phyloP scores from a whole-genome alignment of 2,797 vertebrate genomes.

The Acipenser ruthenus region DNA sequence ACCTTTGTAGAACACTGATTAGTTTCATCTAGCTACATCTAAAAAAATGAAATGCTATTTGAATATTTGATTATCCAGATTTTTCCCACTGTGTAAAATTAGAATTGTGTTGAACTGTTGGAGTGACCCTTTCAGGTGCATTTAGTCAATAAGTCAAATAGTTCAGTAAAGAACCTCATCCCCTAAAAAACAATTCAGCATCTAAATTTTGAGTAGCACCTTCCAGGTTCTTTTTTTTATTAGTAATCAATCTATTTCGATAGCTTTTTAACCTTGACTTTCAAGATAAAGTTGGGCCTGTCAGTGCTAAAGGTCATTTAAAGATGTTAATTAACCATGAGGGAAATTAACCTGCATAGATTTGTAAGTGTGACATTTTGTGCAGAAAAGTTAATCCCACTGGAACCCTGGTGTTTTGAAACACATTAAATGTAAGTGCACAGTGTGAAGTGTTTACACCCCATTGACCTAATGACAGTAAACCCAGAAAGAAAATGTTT shows the following conservation, averaged over 20 bases:
- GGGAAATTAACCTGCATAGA: slow-evolving; percentile 69
- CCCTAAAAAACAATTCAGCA: not conserved
- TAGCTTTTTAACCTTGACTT: slow-evolving; percentile 71
- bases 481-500: too few species aligned
- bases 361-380: slow-evolving; percentile 65
- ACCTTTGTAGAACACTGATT: too few species aligned
- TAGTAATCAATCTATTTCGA: slow-evolving; percentile 65
- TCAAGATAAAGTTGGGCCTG: slow-evolving; percentile 71
- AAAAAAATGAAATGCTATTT: too few species aligned
- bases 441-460: not conserved
- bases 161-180: too few species aligned
- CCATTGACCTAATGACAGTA: too few species aligned
- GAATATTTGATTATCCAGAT: too few species aligned
- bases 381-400: slow-evolving; percentile 47
- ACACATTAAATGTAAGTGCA: too few species aligned
- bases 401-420: slow-evolving; percentile 34
- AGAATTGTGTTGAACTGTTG: too few species aligned
- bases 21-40: too few species aligned
- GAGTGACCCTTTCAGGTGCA: too few species aligned
- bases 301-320: slow-evolving; percentile 68
- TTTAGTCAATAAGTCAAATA: too few species aligned
- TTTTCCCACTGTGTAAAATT: too few species aligned
- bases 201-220: not conserved
- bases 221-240: slow-evolving; percentile 37
- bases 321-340: slow-evolving; percentile 76